phyloP scores from a whole-genome alignment of 23 tunicate genomes.

The Clavelina lepadiformis region DNA sequence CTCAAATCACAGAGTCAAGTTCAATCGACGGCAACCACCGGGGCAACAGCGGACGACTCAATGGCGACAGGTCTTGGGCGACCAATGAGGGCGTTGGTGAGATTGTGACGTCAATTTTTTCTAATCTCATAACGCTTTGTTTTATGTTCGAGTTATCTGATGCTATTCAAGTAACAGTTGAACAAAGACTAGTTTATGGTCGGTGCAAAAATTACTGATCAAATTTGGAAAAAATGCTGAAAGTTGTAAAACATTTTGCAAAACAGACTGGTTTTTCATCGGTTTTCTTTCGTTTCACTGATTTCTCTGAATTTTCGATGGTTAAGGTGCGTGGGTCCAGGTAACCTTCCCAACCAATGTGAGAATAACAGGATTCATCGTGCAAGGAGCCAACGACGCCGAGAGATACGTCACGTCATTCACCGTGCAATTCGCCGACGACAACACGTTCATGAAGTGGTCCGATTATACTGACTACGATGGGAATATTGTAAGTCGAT shows the following conservation, averaged over 20 bases:
- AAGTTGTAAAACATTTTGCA: neutral
- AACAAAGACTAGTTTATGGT: no score
- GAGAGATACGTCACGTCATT: conserved; percentile 69
- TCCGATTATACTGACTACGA: conserved; percentile 60
- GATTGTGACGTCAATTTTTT: neutral
- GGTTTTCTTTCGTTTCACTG: neutral
- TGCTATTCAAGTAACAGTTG: no score
- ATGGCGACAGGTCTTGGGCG: conserved; percentile 63
- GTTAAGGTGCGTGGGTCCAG: conserved; percentile 77
- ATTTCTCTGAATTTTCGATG: no score
- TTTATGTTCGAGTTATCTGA: no score
- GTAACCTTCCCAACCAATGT: conserved; percentile 48
- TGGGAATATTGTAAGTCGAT: conserved; percentile 40
- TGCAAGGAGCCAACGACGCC: conserved; percentile 71
- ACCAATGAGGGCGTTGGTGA: conserved; percentile 62
- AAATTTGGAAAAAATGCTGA: neutral
- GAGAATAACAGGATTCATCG: conserved; percentile 51
- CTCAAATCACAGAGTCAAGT: conserved; percentile 53
- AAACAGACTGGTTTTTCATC: neutral
- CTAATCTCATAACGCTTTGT: no score
- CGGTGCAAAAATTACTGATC: neutral
- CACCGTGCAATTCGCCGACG: conserved; percentile 63
- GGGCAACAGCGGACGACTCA: conserved; percentile 59
- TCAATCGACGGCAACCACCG: conserved; percentile 61
- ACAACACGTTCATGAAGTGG: conserved; percentile 45